Conservation (phyloP, 2,888 invertebrate species). For the Terebella lapidaria region DNA sequence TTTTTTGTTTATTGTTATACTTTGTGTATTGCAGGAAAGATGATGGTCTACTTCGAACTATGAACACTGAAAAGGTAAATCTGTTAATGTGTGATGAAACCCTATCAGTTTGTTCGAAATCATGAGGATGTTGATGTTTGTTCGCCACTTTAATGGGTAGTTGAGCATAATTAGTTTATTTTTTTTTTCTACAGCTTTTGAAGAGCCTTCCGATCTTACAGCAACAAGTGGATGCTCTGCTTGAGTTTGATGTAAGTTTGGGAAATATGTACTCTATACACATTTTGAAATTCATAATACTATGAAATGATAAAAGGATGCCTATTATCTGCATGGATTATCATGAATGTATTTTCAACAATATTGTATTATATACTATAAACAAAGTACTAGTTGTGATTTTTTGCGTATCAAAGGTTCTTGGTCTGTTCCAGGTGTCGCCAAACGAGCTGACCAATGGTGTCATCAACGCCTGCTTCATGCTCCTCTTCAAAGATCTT, state of each 20-base stretch:
- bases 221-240: constrained; percentile 85
- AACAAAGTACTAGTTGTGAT: no score
- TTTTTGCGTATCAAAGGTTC: no score
- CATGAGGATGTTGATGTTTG: neutral
- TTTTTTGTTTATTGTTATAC: no score
- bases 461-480: constrained; percentile 98
- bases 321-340: no score
- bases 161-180: neutral
- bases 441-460: constrained; percentile 96
- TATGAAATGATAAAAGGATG: no score
- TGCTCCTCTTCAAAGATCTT: constrained; percentile 97
- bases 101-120: neutral
- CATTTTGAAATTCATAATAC: no score
- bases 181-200: constrained; percentile 60
- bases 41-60: constrained; percentile 91
- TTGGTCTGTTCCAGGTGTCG: constrained; percentile 63
- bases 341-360: no score
- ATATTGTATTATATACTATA: no score
- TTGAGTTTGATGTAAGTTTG: constrained; percentile 81
- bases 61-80: constrained; percentile 84
- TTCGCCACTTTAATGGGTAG: neutral
- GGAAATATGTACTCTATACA: neutral
- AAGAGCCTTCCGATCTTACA: constrained; percentile 95
- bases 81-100: neutral
- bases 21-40: constrained; percentile 71